phyloP scores from a whole-genome alignment of 2,797 vertebrate genomes.

The Astyanax mexicanus region DNA sequence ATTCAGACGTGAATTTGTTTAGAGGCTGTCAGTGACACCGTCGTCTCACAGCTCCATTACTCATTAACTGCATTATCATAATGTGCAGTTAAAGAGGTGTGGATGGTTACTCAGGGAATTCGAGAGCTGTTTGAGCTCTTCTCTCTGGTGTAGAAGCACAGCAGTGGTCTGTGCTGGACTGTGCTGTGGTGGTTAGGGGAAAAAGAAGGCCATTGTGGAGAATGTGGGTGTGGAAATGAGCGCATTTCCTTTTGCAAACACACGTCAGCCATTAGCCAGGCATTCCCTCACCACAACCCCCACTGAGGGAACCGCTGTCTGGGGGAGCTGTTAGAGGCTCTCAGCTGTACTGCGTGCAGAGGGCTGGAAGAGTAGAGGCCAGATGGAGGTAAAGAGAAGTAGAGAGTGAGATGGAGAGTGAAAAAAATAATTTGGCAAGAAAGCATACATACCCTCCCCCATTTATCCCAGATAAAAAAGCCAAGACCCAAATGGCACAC shows the following conservation, averaged over 20 bases:
- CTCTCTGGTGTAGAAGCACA: constrained; percentile 3
- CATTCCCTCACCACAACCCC: constrained; percentile 26
- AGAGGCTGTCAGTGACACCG: constrained; percentile 1
- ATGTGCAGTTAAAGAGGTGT: constrained; percentile 38
- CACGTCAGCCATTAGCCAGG: constrained; percentile 59
- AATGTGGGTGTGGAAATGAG: constrained; percentile 57
- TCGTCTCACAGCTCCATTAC: constrained; percentile 26
- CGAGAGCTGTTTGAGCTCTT: constrained; percentile 5
- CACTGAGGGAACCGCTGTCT: constrained; percentile 34
- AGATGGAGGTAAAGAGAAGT: constrained; percentile 3
- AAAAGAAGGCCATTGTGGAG: constrained; percentile 44
- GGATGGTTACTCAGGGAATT: constrained; percentile 32
- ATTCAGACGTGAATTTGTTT: constrained; percentile 30
- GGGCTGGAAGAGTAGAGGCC: constrained; percentile 40
- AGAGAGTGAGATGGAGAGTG: background rate
- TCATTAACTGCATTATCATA: constrained; percentile 53
- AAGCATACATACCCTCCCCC: too few species aligned
- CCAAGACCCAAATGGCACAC: too few species aligned
- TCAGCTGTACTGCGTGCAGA: constrained; percentile 22
- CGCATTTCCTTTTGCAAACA: constrained; percentile 65
- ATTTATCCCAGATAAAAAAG: too few species aligned
- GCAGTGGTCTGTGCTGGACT: constrained; percentile 24
- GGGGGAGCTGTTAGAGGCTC: constrained; percentile 35
- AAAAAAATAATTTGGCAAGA: background rate
- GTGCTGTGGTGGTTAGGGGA: background rate